Evolutionary conservation across 2,888 invertebrate species (phyloP).

Genomic region (Macroteleia sp.): DNA sequence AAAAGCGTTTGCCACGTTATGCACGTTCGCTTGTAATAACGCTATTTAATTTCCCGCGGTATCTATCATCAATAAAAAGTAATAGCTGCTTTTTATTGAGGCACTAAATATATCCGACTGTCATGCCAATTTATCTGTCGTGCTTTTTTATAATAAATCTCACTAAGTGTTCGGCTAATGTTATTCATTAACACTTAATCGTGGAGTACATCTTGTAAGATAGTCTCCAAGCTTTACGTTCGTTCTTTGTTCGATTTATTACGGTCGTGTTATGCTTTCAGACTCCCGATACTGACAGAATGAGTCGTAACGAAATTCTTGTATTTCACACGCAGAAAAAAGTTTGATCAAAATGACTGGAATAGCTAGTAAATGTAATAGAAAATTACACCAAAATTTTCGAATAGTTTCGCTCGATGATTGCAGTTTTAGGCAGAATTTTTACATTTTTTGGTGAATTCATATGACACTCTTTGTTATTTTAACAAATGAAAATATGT

Average conservation of each 20-base stretch:
- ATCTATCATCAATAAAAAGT: conserved; percentile 62
- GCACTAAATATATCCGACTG: conserved; percentile 54
- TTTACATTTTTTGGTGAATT: no score
- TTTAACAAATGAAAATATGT: no score
- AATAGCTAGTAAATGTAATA: no score
- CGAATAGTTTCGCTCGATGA: no score
- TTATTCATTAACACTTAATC: conserved; percentile 52
- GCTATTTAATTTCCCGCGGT: conserved; percentile 57
- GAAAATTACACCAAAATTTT: no score
- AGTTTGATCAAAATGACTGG: no score
- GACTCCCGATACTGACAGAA: no score
- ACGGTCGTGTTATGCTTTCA: conserved; percentile 1
- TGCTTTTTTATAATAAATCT: conserved; percentile 54
- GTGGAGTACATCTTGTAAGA: conserved; percentile 22
- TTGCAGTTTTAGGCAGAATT: no score
- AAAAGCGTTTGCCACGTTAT: conserved; percentile 36
- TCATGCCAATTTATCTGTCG: conserved; percentile 48
- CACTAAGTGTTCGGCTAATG: conserved; percentile 29
- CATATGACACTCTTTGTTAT: no score
- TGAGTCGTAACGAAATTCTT: no score
- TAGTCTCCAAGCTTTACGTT: conserved; percentile 18
- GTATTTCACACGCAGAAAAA: no score
- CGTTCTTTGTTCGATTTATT: no score
- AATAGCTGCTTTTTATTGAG: conserved; percentile 53
- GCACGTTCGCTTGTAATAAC: conserved; percentile 42